Conservation (phyloP, 2,888 invertebrate genomes). For the Aquatica leii region DNA sequence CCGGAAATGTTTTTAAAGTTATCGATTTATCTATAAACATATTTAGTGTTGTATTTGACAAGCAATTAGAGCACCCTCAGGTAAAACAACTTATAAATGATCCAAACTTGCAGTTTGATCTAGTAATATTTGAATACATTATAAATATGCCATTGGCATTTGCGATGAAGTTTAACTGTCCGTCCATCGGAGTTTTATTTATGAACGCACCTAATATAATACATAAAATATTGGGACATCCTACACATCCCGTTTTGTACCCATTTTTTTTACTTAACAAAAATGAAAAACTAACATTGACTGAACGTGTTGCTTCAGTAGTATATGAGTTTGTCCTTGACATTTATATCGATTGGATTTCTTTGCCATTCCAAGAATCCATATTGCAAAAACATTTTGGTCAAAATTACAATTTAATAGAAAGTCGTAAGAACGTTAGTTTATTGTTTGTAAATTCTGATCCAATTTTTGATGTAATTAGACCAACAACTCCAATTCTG, state of each 20-base stretch:
- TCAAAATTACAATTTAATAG: slow-evolving; percentile 38
- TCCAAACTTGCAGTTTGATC: slow-evolving; percentile 63
- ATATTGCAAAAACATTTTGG: slow-evolving; percentile 50
- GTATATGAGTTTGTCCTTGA: neutral
- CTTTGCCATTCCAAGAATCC: slow-evolving; percentile 15
- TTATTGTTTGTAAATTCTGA: slow-evolving; percentile 53
- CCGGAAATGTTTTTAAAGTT: neutral
- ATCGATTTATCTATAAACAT: slow-evolving; percentile 26
- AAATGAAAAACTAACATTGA: neutral
- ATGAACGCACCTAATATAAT: slow-evolving; percentile 62
- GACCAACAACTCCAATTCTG: slow-evolving; percentile 52
- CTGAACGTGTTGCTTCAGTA: neutral
- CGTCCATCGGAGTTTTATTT: slow-evolving; percentile 65
- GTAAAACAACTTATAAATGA: slow-evolving; percentile 51
- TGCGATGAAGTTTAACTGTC: slow-evolving; percentile 64
- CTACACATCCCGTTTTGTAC: slow-evolving; percentile 63
- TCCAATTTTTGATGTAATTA: slow-evolving; percentile 50
- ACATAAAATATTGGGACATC: slow-evolving; percentile 64
- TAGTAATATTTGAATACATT: slow-evolving; percentile 66
- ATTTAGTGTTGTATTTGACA: slow-evolving; percentile 1
- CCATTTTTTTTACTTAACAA: slow-evolving; percentile 45
- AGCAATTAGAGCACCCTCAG: slow-evolving; percentile 40
- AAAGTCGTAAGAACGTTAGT: slow-evolving; percentile 49
- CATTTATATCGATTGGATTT: neutral
- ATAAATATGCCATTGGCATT: slow-evolving; percentile 63